Evolutionary conservation across 35 echinoderm and acorn worm genomes (phyloP).

Genomic region (Hemicentrotus pulcherrimus): DNA sequence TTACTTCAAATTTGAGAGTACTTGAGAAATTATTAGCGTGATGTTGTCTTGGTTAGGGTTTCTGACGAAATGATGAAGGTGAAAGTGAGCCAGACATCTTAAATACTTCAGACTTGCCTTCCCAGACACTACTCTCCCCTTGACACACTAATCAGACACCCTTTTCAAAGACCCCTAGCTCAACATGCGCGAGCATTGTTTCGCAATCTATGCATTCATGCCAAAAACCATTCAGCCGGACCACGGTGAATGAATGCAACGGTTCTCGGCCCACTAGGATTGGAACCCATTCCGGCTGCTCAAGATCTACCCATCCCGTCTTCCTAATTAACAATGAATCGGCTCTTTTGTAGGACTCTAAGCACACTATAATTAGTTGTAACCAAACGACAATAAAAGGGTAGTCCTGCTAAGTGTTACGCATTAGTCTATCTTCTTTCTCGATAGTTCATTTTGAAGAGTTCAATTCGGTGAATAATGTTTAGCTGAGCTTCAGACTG

Average conservation of each 20-base stretch:
- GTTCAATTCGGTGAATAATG: neutral
- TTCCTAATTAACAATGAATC: constrained; percentile 40
- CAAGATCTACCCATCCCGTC: neutral
- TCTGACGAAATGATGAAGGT: neutral
- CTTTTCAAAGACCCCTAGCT: neutral
- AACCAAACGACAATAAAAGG: constrained; percentile 48
- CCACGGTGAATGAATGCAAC: constrained; percentile 8
- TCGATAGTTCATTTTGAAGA: neutral
- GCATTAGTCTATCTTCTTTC: constrained; percentile 26
- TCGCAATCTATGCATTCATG: neutral
- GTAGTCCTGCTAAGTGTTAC: constrained; percentile 31
- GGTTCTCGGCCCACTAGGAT: neutral
- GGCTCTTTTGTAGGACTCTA: constrained; percentile 8
- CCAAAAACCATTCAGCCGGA: neutral
- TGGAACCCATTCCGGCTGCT: neutral
- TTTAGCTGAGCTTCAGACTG: constrained; percentile 20
- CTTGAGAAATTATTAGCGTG: neutral
- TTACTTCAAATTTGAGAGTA: constrained; percentile 1
- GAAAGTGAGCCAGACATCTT: constrained; percentile 41
- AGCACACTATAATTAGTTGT: constrained; percentile 53
- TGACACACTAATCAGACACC: constrained; percentile 23
- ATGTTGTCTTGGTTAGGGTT: constrained; percentile 26
- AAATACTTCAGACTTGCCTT: constrained; percentile 31
- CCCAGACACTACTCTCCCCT: neutral
- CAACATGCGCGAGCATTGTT: constrained; percentile 44